phyloP scores from a whole-genome alignment of 2,113 vertebrate species.

The Protobothrops mucrosquamatus region DNA sequence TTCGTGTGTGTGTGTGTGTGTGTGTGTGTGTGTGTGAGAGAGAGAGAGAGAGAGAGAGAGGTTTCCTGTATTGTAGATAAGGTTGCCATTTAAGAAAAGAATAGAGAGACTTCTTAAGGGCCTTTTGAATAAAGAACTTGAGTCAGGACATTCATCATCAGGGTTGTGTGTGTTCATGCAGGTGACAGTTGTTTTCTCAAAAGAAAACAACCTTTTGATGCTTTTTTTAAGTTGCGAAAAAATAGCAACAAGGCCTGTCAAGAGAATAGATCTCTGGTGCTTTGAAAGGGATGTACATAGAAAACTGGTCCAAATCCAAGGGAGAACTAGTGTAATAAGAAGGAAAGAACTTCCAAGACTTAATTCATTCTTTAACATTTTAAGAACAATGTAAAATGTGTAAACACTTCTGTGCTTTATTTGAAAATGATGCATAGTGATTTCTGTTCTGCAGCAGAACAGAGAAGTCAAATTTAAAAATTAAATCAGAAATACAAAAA shows the following conservation, averaged over 20 bases:
- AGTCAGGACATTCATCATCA: slow-evolving; percentile 47
- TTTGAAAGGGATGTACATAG: slow-evolving; percentile 43
- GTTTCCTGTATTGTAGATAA: slow-evolving; percentile 26
- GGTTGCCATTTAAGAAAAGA: slow-evolving; percentile 10
- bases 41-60: too few species aligned
- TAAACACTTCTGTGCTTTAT: slow-evolving; percentile 6
- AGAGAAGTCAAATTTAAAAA: slow-evolving; percentile 1
- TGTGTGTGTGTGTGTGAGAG: too few species aligned
- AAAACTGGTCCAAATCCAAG: slow-evolving; percentile 51
- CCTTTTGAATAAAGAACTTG: slow-evolving; percentile 40
- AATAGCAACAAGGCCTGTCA: slow-evolving; percentile 52
- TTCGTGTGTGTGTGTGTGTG: too few species aligned
- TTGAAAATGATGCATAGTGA: slow-evolving; percentile 9
- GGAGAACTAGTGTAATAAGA: slow-evolving; percentile 35
- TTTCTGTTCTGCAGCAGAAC: not conserved
- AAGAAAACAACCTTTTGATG: slow-evolving; percentile 51
- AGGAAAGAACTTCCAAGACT: slow-evolving; percentile 41
- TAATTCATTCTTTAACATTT: not conserved
- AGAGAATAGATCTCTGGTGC: slow-evolving; percentile 49
- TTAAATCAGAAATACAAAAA: not conserved
- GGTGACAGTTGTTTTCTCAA: slow-evolving; percentile 54
- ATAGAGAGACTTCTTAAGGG: slow-evolving; percentile 35
- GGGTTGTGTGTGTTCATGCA: slow-evolving; percentile 41
- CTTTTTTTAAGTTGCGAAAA: slow-evolving; percentile 43
- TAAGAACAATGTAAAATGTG: not conserved